Percentiles rank a stretch among this genome's conserved stretches.
Conservation (phyloP, 2,797 vertebrate genomes). For the Miichthys miiuy region DNA sequence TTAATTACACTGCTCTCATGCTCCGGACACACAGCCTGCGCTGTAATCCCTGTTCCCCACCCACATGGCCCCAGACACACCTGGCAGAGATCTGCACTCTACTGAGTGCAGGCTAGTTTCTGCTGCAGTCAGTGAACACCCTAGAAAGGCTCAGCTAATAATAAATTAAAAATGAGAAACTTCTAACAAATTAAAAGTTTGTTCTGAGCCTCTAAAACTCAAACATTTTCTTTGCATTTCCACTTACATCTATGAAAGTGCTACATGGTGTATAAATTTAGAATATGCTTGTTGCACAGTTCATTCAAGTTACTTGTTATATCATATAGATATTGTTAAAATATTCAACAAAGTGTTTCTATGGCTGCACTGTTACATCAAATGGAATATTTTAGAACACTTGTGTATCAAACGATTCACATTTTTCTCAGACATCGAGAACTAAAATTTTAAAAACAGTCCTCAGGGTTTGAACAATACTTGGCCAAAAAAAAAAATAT, state of each 20-base stretch:
- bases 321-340: conserved; percentile 4
- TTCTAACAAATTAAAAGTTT: no score
- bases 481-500: conserved; percentile 12
- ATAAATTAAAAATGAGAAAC: no score
- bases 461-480: conserved; percentile 14
- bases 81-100: not conserved
- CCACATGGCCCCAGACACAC: not conserved
- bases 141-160: not conserved
- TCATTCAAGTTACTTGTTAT: not conserved
- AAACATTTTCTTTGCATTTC: not conserved
- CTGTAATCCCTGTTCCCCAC: not conserved
- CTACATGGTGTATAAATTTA: not conserved
- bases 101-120: not conserved
- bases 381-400: conserved; percentile 14
- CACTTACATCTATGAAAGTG: not conserved
- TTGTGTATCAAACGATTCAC: not conserved
- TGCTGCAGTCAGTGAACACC: not conserved
- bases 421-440: conserved; percentile 3
- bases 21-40: not conserved
- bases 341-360: not conserved
- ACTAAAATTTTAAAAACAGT: not conserved
- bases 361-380: not conserved
- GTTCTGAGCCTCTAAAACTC: not conserved
- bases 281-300: not conserved
- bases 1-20: no score